phyloP scores from a whole-genome alignment of 2,797 vertebrate genomes.

The Scleropages formosus region DNA sequence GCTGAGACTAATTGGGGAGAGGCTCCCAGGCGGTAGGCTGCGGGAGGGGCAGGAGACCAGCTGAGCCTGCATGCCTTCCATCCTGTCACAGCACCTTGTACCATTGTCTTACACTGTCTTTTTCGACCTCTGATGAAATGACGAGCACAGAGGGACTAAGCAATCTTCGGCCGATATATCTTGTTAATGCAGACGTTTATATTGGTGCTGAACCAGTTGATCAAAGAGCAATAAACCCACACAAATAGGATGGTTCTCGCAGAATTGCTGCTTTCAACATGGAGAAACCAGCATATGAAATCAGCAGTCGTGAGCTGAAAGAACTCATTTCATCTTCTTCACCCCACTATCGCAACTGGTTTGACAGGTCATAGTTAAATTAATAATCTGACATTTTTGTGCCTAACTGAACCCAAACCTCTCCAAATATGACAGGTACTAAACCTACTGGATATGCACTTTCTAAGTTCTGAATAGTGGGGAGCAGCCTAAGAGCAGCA shows the following conservation, averaged over 20 bases:
- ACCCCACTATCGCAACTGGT: background rate
- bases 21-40: background rate
- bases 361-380: too few species aligned
- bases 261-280: too few species aligned
- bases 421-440: background rate
- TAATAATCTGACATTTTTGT: too few species aligned
- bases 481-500: background rate
- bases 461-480: background rate
- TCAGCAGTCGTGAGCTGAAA: slow-evolving; percentile 5
- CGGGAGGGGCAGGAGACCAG: background rate
- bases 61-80: background rate
- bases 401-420: background rate
- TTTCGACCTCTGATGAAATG: too few species aligned
- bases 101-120: too few species aligned
- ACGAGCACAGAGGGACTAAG: background rate
- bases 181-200: too few species aligned
- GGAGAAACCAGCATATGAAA: background rate
- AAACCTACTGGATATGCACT: background rate
- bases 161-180: too few species aligned
- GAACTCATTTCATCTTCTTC: background rate
- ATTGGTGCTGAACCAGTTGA: too few species aligned
- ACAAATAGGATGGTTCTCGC: too few species aligned
- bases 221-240: too few species aligned
- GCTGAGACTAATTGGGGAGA: slow-evolving; percentile 22
- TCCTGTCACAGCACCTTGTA: background rate